Base-by-base conservation (phyloP, 2,797 vertebrate species). In the Crax fasciolata region DNA sequence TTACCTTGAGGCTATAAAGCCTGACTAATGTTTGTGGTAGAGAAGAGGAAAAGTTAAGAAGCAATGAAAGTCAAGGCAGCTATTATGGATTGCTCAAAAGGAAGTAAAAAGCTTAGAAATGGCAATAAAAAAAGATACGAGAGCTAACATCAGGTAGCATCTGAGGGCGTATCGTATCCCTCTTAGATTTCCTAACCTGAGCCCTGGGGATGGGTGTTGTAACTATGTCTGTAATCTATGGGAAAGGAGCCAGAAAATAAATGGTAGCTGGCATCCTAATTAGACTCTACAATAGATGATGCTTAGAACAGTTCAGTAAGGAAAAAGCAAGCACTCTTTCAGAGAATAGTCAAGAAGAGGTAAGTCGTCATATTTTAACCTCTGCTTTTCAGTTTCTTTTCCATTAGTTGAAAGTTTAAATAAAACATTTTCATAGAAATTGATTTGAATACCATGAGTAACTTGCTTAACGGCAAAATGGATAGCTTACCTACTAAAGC, bases 41-140 rank as follows among this genome's bases (percentile, higher is more conserved):
- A 70, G 67, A 86, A 84, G 62, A 92, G 77, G 51, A 93, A 92
- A 94, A 92, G 75, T 76, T 87, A 94, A 92, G 79, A 85, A 9
- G 27, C 84, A 79, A 87, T 51, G 87, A 72, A 96, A 96, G 84
- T 92, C 84, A 90, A 87, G 63, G 59, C 55, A 77, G 49, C 57
- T 94, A 41, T 67, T 82, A 67, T 25, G 17, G 66, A 74, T 87
- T 94, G 86, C 67, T 77, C 61, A 92, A 79, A 84, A 19, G 75
- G 68, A 94, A 85, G 61, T 85, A 92, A 95, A 93, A 94, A 76
- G 74, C 67, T 95, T 82, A 87, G 28, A 46, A 73, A 93, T 18
- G 44, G 81, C 44, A 63, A 79, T 52, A 23, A 90, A 63, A 84
- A 59, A 25, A 55, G 17, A 85, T 12, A 51, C 0, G 6, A 87